Evolutionary conservation across 1,140 invertebrate species (phyloP).

Genomic region (Aricia agestis): DNA sequence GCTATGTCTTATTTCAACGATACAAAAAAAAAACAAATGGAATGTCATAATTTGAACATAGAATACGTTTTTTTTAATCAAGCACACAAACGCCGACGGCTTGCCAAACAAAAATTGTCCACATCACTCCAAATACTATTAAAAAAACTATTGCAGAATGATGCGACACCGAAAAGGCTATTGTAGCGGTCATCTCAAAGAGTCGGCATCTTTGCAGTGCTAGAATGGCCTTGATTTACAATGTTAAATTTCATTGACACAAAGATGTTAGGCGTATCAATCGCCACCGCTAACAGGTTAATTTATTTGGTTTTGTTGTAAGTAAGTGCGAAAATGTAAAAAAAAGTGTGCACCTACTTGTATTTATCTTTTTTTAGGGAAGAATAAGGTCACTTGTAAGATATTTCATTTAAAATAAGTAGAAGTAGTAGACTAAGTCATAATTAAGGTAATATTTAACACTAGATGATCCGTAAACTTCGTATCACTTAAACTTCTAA

Average conservation of each 20-base stretch:
- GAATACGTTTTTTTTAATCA: slow-evolving; percentile 6
- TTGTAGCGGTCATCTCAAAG: slow-evolving; percentile 4
- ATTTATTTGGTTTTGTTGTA: background rate
- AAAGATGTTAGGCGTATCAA: background rate
- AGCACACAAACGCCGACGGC: slow-evolving; percentile 11
- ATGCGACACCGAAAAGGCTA: background rate
- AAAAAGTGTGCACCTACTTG: background rate
- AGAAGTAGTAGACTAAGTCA: no score
- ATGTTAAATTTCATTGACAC: slow-evolving; percentile 12
- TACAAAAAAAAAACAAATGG: background rate
- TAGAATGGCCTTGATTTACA: slow-evolving; percentile 6
- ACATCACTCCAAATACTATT: slow-evolving; percentile 8
- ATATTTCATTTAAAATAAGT: background rate
- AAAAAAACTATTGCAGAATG: background rate
- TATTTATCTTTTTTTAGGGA: background rate
- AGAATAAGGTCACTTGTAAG: background rate
- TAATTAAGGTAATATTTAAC: no score
- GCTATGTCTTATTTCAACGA: no score
- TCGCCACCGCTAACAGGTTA: background rate
- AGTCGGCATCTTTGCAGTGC: background rate
- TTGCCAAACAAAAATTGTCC: slow-evolving; percentile 15
- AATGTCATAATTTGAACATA: slow-evolving; percentile 11
- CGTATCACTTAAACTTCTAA: no score
- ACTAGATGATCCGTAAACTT: no score
- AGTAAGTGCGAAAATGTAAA: background rate